A percentile compares a stretch with the other conserved stretches of the same genome.
Conservation (phyloP, 2,888 invertebrate species). For the Cistogaster globosa region DNA sequence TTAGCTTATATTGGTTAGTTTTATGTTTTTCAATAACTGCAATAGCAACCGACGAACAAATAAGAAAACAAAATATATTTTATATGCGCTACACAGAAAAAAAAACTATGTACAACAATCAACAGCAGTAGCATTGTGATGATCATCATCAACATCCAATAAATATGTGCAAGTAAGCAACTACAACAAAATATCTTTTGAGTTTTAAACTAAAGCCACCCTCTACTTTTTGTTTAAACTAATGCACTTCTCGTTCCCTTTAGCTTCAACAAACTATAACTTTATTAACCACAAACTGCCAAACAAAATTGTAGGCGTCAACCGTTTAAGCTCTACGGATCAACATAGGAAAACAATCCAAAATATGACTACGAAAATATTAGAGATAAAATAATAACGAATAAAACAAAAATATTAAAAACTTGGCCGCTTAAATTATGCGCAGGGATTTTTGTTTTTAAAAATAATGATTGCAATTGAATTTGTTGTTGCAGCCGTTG, state of each 20-base stretch:
- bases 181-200: slow-evolving; percentile 52
- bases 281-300: slow-evolving; percentile 72
- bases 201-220: slow-evolving; percentile 65
- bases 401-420: slow-evolving; percentile 39
- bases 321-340: slow-evolving; percentile 78
- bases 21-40: slow-evolving; percentile 50
- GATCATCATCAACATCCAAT: slow-evolving; percentile 43
- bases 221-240: slow-evolving; percentile 31
- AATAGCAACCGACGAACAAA: slow-evolving; percentile 52
- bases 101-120: slow-evolving; percentile 20
- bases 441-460: slow-evolving; percentile 61
- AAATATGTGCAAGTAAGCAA: slow-evolving; percentile 27
- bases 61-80: slow-evolving; percentile 66
- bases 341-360: slow-evolving; percentile 73
- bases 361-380: slow-evolving; percentile 49
- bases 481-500: slow-evolving; percentile 32
- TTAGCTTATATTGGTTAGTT: slow-evolving; percentile 53
- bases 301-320: slow-evolving; percentile 76
- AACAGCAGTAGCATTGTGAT: slow-evolving; percentile 20
- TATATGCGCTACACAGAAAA: slow-evolving; percentile 29
- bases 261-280: slow-evolving; percentile 44
- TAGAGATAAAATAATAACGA: slow-evolving; percentile 35
- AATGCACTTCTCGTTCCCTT: background rate
- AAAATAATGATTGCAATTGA: slow-evolving; percentile 66
- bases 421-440: slow-evolving; percentile 69